Percentiles rank a stretch among this genome's conserved stretches.
phyloP scores from a whole-genome alignment of 2,888 invertebrate genomes.

The Lasiommata megera region DNA sequence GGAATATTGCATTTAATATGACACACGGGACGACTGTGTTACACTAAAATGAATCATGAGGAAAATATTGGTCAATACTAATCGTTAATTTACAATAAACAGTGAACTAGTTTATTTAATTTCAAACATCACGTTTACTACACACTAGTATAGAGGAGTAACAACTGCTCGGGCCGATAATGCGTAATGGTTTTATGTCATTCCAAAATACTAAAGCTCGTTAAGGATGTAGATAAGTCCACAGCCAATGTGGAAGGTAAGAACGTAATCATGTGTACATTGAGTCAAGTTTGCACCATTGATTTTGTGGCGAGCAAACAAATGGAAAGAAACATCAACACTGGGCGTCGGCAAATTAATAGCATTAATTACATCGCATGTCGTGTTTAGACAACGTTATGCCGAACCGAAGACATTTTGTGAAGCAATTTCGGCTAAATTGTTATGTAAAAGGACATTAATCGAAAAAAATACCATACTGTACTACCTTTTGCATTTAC shows the following conservation, averaged over 20 bases:
- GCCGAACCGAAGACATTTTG: not conserved
- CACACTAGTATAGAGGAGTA: conserved; percentile 43
- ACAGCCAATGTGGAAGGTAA: conserved; percentile 17
- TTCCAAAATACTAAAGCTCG: conserved; percentile 40
- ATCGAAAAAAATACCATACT: not conserved
- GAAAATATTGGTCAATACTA: conserved; percentile 66
- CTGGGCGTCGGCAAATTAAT: conserved; percentile 13
- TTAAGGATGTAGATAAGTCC: conserved; percentile 42
- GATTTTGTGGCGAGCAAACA: conserved; percentile 10
- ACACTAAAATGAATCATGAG: conserved; percentile 58
- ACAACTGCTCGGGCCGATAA: conserved; percentile 45
- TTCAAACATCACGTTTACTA: conserved; percentile 42
- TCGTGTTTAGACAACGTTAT: not conserved
- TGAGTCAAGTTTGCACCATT: conserved; percentile 6
- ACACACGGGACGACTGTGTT: conserved; percentile 37
- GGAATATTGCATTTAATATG: conserved; percentile 32
- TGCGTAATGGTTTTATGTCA: conserved; percentile 47
- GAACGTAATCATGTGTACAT: not conserved
- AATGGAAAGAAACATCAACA: conserved; percentile 1
- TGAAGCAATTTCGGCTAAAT: not conserved
- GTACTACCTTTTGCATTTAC: not conserved
- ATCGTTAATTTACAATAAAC: conserved; percentile 59
- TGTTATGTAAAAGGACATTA: not conserved
- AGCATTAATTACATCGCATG: conserved; percentile 2
- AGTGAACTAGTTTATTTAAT: conserved; percentile 54